Evolutionary conservation across 2,888 invertebrate species (phyloP).

Genomic region (Dryobota labecula): DNA sequence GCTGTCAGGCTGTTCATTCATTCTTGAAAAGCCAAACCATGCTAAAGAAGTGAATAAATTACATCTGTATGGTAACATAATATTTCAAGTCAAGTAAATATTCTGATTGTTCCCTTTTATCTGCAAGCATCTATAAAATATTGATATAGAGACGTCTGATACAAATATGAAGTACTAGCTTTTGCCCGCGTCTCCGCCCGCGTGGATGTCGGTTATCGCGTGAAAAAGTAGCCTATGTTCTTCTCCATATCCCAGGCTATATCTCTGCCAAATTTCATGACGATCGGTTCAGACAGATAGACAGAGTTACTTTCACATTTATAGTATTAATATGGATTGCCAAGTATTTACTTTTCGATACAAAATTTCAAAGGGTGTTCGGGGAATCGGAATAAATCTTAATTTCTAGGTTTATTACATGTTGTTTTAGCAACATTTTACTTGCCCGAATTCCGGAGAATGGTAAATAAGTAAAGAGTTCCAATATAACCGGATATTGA

Average conservation of each 20-base stretch:
- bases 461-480: constrained; percentile 57
- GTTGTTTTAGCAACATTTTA: constrained; percentile 41
- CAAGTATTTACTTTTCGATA: constrained; percentile 26
- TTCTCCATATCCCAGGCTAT: too few species aligned
- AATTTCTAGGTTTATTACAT: constrained; percentile 11
- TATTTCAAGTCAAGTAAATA: constrained; percentile 13
- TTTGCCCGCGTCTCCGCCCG: too few species aligned
- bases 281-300: too few species aligned
- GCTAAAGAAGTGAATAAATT: background rate
- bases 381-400: constrained; percentile 14
- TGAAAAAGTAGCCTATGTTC: too few species aligned
- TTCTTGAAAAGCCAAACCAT: background rate
- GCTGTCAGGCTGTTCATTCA: background rate
- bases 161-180: constrained; percentile 39
- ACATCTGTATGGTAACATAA: background rate
- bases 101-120: constrained; percentile 4
- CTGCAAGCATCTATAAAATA: constrained; percentile 6
- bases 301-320: too few species aligned
- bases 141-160: background rate
- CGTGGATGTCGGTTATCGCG: too few species aligned
- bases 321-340: too few species aligned
- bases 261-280: too few species aligned
- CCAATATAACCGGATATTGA: constrained; percentile 57
- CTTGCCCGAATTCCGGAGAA: constrained; percentile 14
- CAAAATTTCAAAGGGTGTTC: constrained; percentile 21